phyloP scores from a whole-genome alignment of 2,797 vertebrate species.

The Cercopithecus neglectus region DNA sequence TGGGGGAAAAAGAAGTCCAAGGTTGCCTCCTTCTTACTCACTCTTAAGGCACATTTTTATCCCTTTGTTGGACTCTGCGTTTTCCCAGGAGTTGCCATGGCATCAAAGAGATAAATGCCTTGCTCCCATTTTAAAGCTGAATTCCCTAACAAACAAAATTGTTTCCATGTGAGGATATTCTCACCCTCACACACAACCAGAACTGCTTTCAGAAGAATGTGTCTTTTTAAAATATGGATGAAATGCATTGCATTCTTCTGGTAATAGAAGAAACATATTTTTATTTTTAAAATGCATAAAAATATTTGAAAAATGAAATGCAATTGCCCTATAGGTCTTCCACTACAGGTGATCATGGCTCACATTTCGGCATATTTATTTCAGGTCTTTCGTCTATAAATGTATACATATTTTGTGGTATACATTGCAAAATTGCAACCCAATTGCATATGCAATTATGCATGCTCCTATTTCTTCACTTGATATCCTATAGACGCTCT shows the following conservation, averaged over 20 bases:
- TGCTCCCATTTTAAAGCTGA: constrained; percentile 48
- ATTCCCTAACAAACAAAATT: constrained; percentile 65
- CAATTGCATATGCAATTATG: not conserved
- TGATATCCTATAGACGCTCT: not conserved
- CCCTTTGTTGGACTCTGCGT: constrained; percentile 28
- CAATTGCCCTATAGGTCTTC: not conserved
- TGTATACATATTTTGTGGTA: not conserved
- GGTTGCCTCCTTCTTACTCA: constrained; percentile 46
- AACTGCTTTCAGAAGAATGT: constrained; percentile 36
- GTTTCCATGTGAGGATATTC: constrained; percentile 63
- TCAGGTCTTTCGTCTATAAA: not conserved
- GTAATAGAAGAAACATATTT: not conserved
- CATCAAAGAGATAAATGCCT: not conserved
- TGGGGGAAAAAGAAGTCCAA: not conserved
- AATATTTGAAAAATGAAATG: not conserved
- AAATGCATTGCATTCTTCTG: constrained; percentile 15
- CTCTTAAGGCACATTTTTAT: constrained; percentile 40
- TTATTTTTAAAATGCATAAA: not conserved
- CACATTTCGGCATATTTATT: not conserved
- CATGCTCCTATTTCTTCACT: not conserved
- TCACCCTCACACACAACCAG: constrained; percentile 10
- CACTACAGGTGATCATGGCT: not conserved
- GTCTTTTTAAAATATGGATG: constrained; percentile 22
- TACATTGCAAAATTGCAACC: not conserved
- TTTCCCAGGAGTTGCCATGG: constrained; percentile 36